phyloP scores from a whole-genome alignment of 1,140 invertebrate genomes.

The Stegodyphus mimosarum region DNA sequence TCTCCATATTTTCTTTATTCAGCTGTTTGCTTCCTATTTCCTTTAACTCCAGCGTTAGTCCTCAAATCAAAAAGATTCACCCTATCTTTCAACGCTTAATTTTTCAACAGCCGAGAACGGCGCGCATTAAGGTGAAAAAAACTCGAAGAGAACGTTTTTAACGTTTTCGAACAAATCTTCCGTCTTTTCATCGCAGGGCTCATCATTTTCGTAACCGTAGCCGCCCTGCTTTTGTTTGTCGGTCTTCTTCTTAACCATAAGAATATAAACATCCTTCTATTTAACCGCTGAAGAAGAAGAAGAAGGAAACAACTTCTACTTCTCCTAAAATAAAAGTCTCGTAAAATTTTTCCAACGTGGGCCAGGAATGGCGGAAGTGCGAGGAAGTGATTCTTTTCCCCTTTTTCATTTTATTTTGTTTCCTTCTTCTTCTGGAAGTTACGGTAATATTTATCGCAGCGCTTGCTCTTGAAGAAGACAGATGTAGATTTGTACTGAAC shows the following conservation, averaged over 20 bases:
- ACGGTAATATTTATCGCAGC: slow-evolving; percentile 36
- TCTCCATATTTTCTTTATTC: slow-evolving; percentile 32
- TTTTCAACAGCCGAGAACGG: slow-evolving; percentile 49
- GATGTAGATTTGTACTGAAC: slow-evolving; percentile 49
- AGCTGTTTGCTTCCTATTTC: not conserved
- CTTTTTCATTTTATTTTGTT: slow-evolving; percentile 19
- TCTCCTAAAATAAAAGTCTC: slow-evolving; percentile 47
- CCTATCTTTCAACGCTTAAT: slow-evolving; percentile 45
- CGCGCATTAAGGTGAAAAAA: slow-evolving; percentile 23
- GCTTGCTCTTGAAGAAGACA: slow-evolving; percentile 49
- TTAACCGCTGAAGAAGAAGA: slow-evolving; percentile 21
- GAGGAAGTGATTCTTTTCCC: not conserved
- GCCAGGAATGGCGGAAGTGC: slow-evolving; percentile 39
- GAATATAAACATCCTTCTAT: slow-evolving; percentile 53
- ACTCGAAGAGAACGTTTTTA: slow-evolving; percentile 35
- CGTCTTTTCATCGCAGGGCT: slow-evolving; percentile 42
- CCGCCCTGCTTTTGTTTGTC: slow-evolving; percentile 23
- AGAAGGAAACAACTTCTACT: not conserved
- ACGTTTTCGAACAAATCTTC: slow-evolving; percentile 56
- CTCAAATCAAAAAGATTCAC: slow-evolving; percentile 35
- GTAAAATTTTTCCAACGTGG: slow-evolving; percentile 28
- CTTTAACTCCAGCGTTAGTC: not conserved
- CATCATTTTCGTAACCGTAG: slow-evolving; percentile 46
- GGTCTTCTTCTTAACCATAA: slow-evolving; percentile 41
- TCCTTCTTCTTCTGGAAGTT: slow-evolving; percentile 7